phyloP scores from a whole-genome alignment of 2,888 invertebrate genomes.

The Ganaspis brasiliensis region DNA sequence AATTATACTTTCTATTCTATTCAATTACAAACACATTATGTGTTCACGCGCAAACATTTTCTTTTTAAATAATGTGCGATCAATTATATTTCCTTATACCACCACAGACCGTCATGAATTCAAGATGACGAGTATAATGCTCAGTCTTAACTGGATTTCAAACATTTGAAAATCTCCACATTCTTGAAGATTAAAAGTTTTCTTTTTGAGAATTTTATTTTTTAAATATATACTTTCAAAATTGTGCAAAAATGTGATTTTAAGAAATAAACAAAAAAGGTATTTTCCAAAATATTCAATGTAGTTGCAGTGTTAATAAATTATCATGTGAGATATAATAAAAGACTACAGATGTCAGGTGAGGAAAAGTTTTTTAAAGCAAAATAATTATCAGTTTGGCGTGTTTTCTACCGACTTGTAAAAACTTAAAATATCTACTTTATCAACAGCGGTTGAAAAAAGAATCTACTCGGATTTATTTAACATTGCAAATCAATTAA shows the following conservation, averaged over 20 bases:
- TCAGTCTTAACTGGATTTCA: slow-evolving; percentile 69
- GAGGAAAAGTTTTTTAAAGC: background rate
- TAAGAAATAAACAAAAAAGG: too few relatives aligned
- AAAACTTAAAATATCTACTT: slow-evolving; percentile 1
- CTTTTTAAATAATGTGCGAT: slow-evolving; percentile 48
- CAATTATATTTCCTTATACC: slow-evolving; percentile 37
- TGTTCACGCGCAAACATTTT: slow-evolving; percentile 53
- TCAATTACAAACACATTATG: slow-evolving; percentile 5
- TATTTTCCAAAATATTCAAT: too few relatives aligned
- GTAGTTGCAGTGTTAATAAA: background rate
- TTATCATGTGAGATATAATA: background rate
- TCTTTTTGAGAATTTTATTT: background rate
- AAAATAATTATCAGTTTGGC: background rate
- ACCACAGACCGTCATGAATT: slow-evolving; percentile 53
- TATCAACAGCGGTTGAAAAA: slow-evolving; percentile 7
- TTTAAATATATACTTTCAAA: too few relatives aligned
- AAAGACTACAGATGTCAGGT: background rate
- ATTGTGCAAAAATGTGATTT: background rate
- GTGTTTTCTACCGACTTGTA: slow-evolving; percentile 3
- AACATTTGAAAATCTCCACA: slow-evolving; percentile 16
- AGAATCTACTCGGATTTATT: too few relatives aligned
- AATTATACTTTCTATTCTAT: slow-evolving; percentile 22
- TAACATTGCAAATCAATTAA: too few relatives aligned
- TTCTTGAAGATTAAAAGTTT: background rate
- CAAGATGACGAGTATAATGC: slow-evolving; percentile 63